Base-by-base conservation (phyloP, 2,888 invertebrate species). In the Campopleginae sp. region DNA sequence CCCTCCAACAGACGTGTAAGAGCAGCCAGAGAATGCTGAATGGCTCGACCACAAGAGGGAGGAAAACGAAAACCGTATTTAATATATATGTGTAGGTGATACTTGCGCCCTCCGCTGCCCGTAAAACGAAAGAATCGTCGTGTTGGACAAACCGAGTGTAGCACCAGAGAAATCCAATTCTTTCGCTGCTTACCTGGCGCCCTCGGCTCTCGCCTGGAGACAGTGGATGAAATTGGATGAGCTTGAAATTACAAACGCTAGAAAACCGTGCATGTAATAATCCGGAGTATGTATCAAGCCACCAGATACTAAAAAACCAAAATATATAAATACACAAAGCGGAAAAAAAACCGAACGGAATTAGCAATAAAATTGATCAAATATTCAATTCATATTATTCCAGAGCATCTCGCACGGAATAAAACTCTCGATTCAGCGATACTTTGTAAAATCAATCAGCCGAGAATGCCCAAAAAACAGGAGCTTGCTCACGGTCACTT, bases 81-180 rank as follows among this genome's bases (percentile, higher is more conserved):
- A 42, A 31, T 78, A 68, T 46, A 27, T 44, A 61, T 44, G 17
- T 33, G 33, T n/a, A 0, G 14, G 19, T 7, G 27, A 27, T 54
- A 42, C 31, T n/a, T 31, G 23, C 4, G n/a, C 27, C 33, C 27
- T 76, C 33, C 72, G 38, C 10, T 38, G 75, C 68, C 84, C 76
- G 83, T 82, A 82, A 88, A 87, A 86, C 84, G 78, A 70, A 82
- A 77, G 68, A 86, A 86, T 79, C 76, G 66, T 80, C 54, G 79
- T 78, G 65, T 61, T 66, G 84, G 78, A 84, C 48, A 84, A 81
- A 54, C 76, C 84, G 65, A 79, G 85, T 81, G 86, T 82, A 65
- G 87, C 87, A 87, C 85, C 48, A 74, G 76, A 70, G 66, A 86
- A 91, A 91, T 91, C 89, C 89, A 91, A 90, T 91, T 90, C 89